Evolutionary conservation across 2,888 invertebrate genomes (phyloP), one percentile per base, ranked within the genome.

Genomic region (Phlogophora meticulosa): DNA sequence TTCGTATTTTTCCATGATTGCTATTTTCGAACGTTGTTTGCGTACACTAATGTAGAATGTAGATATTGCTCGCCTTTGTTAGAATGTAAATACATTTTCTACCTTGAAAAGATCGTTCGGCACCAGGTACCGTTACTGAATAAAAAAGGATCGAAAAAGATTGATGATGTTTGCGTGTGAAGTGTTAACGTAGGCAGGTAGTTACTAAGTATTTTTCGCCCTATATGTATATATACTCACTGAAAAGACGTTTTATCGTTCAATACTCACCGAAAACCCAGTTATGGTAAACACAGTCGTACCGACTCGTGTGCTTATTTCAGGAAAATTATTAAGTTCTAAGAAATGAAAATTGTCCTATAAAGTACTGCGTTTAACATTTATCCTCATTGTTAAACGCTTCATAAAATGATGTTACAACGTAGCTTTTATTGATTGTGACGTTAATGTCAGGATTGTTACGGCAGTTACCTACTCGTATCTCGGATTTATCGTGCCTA

Each of bases 391-490:
- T 36, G 7, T 69, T 20, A 52, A 61, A 34, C 48, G 43, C 13
- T 53, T n/a, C 2, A 32, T 34, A 43, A 15, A 53, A 32, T 15
- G 34, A 40, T n/a, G 22, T 40, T 5, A 24, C 28, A 38, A 20
- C 53, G 34, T 49, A 55, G 34, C 22, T 67, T 51, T 60, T 59
- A 67, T 66, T 40, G 42, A 61, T 46, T 28, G 1, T 34, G 17
- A 60, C 61, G 15, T 53, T 52, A 24, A 42, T 67, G 32, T 15
- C 17, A 28, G 28, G 36, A 60, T 24, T 36, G 45, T 62, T 34
- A n/a, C 28, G 36, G 34, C 38, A 51, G 45, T n/a, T 52, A 43
- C 40, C 22, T 60, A 67, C 20, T 34, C n/a, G 2, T 46, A 28
- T 11, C 28, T 46, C 28, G 1, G 28, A 58, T 58, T 58, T 48